A percentile compares a stretch with the other conserved stretches of the same genome.
phyloP scores from a whole-genome alignment of 2,888 invertebrate genomes.

The Strigamia crassipes region DNA sequence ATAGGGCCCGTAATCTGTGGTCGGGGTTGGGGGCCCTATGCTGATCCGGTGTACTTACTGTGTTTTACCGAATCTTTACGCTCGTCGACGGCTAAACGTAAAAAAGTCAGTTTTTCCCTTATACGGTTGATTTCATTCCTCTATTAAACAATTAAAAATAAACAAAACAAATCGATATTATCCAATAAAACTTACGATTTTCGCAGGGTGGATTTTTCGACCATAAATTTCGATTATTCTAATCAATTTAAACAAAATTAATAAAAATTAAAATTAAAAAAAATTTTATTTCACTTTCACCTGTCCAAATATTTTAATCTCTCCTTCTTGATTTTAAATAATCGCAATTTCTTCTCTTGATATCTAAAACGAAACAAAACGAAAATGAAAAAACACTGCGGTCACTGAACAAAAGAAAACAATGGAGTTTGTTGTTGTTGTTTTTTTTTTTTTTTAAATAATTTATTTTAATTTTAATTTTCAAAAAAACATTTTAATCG shows the following conservation, averaged over 20 bases:
- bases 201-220: background rate
- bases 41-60: no score
- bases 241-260: conserved; percentile 5
- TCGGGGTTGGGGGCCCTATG: no score
- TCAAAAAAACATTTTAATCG: background rate
- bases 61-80: conserved; percentile 9
- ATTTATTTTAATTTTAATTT: background rate
- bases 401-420: background rate
- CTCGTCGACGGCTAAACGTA: conserved; percentile 44
- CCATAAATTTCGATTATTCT: conserved; percentile 15
- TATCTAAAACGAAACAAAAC: conserved; percentile 60
- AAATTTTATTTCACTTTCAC: conserved; percentile 40
- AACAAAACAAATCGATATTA: background rate
- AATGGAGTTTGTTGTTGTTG: no score
- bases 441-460: no score
- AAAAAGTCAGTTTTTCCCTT: conserved; percentile 35
- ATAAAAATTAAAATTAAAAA: background rate
- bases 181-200: conserved; percentile 39
- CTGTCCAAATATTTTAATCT: conserved; percentile 61
- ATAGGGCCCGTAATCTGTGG: no score
- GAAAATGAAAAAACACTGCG: no score
- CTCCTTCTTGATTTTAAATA: conserved; percentile 66
- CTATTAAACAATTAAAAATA: conserved; percentile 20
- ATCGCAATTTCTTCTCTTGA: conserved; percentile 68
- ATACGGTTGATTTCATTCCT: conserved; percentile 27